Base-by-base conservation (phyloP, 2,888 invertebrate species). In the Epinotia nisella region DNA sequence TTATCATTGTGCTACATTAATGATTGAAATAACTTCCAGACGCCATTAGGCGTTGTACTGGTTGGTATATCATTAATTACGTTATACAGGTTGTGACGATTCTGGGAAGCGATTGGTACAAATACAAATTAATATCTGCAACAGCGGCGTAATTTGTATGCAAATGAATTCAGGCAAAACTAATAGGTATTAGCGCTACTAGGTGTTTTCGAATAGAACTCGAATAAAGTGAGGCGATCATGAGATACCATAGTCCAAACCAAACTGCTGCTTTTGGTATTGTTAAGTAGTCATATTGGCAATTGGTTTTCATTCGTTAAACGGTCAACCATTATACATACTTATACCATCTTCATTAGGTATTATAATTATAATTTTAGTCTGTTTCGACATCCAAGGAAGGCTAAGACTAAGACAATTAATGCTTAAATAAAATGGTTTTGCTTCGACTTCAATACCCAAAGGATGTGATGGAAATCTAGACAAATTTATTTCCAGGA, bases 101-200 rank as follows among this genome's bases (percentile, higher is more conserved):
- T 69, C 73, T 62, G 51, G 62, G 69, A 73, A 69, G 58, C 41
- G 64, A 70, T 74, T 80, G 78, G 77, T 77, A 76, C 78, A 78
- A 77, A 84, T 77, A 76, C 78, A 78, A 77, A 84, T 84, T 81
- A 83, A 82, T 82, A 81, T 80, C 85, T 77, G 77, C 80, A 75
- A 78, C 82, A 83, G 85, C 83, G 80, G 78, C 85, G 85, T 82
- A 82, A 91, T 92, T 90, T 91, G 85, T 88, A 91, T 91, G 88
- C 87, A 90, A 87, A 91, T 91, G 85, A 89, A 90, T 89, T 85
- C 84, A 79, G 82, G 83, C 89, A 84, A 87, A 88, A 90, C 90
- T 90, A 90, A 90, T 89, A 90, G 87, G 82, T 78, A 68, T 56
- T 13, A 61, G 70, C 72, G 72, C 77, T 86, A 87, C 88, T 70